These are phyloP conservation scores for Aplodontia rufa DNA, from an alignment of 2,113 vertebrate species.

Conservation along the genomic window DNA sequence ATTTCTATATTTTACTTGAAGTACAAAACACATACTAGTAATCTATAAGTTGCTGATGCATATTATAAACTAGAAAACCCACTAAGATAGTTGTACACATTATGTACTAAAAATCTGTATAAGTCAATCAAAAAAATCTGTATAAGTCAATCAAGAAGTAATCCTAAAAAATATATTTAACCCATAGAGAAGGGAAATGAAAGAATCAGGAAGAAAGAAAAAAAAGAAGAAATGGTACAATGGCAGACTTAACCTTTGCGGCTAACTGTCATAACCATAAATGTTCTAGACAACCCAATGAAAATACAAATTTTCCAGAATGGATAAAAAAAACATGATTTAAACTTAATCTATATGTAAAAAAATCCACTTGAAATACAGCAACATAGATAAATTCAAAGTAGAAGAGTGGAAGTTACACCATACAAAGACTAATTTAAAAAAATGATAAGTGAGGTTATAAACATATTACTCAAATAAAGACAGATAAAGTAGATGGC, in stretches of 20 bases:
- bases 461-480: not conserved
- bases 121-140: not conserved
- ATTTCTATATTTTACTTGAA: not conserved
- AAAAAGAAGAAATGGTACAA: not conserved
- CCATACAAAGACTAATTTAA: not conserved
- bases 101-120: not conserved
- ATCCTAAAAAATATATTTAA: not conserved
- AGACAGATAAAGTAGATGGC: not conserved
- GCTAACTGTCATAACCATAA: not conserved
- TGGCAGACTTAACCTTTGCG: not conserved
- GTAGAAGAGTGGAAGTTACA: not conserved
- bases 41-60: not conserved
- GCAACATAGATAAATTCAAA: not conserved
- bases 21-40: not conserved
- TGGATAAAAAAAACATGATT: not conserved
- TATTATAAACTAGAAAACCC: not conserved
- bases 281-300: not conserved
- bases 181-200: not conserved
- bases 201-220: not conserved
- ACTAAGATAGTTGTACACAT: not conserved
- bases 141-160: not conserved
- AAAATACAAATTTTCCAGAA: not conserved
- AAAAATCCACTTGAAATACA: not conserved
- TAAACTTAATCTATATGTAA: not conserved
- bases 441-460: not conserved